Evolutionary conservation across 2,113 vertebrate species (phyloP).

Genomic region (Mugil cephalus): DNA sequence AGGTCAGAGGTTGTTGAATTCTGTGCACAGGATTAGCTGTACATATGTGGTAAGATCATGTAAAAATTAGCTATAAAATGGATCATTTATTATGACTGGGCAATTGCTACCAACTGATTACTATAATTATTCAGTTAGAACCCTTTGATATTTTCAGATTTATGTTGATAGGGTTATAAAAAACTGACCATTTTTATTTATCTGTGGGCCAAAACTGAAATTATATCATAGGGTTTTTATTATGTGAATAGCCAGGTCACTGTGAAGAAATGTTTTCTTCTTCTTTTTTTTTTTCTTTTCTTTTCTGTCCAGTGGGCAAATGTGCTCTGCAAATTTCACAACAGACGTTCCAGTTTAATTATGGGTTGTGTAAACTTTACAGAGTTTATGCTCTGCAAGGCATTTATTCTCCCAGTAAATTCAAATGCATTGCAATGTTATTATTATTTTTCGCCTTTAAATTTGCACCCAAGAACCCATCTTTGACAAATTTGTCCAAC

Average conservation of each 20-base stretch:
- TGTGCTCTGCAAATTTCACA: too few species aligned
- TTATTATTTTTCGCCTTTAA: too few species aligned
- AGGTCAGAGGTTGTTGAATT: slow-evolving; percentile 67
- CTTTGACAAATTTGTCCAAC: too few species aligned
- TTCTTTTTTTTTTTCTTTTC: too few species aligned
- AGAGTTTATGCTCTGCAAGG: not conserved
- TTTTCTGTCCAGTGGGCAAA: too few species aligned
- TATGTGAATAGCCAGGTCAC: too few species aligned
- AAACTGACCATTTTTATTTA: not conserved
- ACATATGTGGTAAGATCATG: slow-evolving; percentile 15
- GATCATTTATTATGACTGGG: slow-evolving; percentile 4
- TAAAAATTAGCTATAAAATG: slow-evolving; percentile 12
- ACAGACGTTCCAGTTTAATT: too few species aligned
- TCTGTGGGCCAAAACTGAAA: not conserved
- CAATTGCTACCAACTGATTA: not conserved
- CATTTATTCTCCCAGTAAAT: not conserved
- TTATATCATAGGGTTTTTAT: too few species aligned
- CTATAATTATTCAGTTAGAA: too few species aligned
- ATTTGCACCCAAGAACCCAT: too few species aligned
- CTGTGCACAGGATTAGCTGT: slow-evolving; percentile 30
- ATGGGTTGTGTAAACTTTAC: too few species aligned
- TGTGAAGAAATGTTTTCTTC: too few species aligned
- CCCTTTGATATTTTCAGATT: not conserved
- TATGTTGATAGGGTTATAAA: not conserved
- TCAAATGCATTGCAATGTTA: not conserved